Conservation (phyloP, 2,797 vertebrate species). For the Miichthys miiuy region DNA sequence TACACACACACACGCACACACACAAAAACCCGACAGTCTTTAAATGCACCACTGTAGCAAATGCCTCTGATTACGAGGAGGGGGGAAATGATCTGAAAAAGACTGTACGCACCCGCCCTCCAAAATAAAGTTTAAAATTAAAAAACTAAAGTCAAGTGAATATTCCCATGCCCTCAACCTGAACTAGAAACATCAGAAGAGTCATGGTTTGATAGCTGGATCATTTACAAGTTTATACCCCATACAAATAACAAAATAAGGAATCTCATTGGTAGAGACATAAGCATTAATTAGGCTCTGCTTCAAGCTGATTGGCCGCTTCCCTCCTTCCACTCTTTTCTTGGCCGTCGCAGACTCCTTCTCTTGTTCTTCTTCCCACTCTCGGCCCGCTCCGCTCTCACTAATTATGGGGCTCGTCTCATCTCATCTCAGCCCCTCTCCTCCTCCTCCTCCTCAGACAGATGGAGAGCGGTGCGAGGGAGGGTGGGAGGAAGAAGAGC, state of each 20-base stretch:
- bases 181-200: conserved; percentile 37
- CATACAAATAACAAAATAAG: conserved; percentile 54
- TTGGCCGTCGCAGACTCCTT: conserved; percentile 20
- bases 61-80: conserved; percentile 55
- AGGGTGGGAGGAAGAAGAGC: conserved; percentile 36
- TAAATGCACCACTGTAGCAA: conserved; percentile 70
- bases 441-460: conserved; percentile 56
- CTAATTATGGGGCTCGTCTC: conserved; percentile 54
- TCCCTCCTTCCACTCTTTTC: conserved; percentile 49
- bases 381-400: conserved; percentile 24
- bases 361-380: conserved; percentile 51
- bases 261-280: conserved; percentile 63
- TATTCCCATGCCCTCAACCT: conserved; percentile 42
- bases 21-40: conserved; percentile 48
- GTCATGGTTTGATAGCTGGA: conserved; percentile 26
- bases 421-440: conserved; percentile 45
- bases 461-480: conserved; percentile 43
- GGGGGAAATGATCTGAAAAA: conserved; percentile 18
- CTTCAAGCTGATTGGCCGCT: conserved; percentile 77
- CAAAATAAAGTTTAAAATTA: background rate
- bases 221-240: conserved; percentile 53
- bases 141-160: conserved; percentile 44
- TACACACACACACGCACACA: conserved; percentile 21
- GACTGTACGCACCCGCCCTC: conserved; percentile 33
- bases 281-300: conserved; percentile 62